These are phyloP conservation scores for Conger conger DNA, from an alignment of 2,113 vertebrate genomes.

Conservation along the genomic window DNA sequence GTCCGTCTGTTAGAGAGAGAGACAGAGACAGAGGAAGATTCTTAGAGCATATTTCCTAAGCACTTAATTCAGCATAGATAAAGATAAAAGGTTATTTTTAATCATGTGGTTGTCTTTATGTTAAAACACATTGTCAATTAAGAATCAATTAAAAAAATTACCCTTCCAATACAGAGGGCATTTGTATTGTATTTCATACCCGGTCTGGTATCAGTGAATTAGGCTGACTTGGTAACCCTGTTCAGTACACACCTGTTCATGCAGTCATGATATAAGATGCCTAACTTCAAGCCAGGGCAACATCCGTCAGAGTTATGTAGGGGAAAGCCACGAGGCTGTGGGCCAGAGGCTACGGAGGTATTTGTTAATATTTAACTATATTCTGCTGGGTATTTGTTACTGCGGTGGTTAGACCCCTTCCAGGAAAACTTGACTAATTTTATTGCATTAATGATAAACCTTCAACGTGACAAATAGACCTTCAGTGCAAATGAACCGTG, in stretches of 20 bases:
- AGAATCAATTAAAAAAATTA: no score
- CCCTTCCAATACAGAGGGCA: not conserved
- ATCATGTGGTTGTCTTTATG: no score
- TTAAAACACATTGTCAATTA: no score
- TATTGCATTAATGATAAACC: not conserved
- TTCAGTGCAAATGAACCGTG: not conserved
- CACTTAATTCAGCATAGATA: no score
- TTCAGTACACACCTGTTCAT: not conserved
- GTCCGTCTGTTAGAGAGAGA: no score
- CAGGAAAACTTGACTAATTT: not conserved
- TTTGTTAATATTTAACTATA: not conserved
- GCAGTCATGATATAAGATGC: not conserved
- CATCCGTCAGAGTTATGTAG: not conserved
- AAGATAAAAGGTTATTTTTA: not conserved
- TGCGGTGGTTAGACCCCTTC: not conserved
- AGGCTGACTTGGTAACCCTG: not conserved
- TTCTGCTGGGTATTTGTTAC: not conserved
- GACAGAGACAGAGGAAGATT: no score
- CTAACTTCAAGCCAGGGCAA: not conserved
- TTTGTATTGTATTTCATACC: not conserved
- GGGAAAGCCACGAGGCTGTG: not conserved
- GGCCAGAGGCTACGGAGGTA: not conserved
- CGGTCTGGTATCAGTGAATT: not conserved
- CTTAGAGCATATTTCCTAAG: no score
- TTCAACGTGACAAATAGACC: not conserved